These are phyloP conservation scores for Drosophila fuyamai DNA, from an alignment of 1,140 invertebrate species.

Conservation along the genomic window DNA sequence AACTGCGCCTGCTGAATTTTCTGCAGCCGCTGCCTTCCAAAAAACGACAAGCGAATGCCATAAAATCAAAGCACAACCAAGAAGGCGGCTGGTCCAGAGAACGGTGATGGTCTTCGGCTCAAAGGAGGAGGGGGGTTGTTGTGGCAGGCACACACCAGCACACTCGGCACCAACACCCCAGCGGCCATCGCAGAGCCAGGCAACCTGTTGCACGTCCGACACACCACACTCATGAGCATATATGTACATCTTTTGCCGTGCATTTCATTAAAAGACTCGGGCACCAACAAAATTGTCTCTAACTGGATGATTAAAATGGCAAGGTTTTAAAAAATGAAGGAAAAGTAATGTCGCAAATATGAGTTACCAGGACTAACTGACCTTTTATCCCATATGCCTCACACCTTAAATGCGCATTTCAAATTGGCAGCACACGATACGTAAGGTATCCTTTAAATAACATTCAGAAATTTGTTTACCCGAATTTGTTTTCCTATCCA, in stretches of 20 bases:
- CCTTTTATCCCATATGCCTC: no score
- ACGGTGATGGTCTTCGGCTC: background rate
- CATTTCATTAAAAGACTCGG: conserved; percentile 54
- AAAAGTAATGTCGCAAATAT: no score
- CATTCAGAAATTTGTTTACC: no score
- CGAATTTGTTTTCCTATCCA: no score
- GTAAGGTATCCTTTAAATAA: no score
- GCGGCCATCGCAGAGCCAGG: conserved; percentile 33
- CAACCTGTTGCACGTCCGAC: conserved; percentile 67
- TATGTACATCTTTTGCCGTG: conserved; percentile 52
- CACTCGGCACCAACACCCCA: conserved; percentile 16
- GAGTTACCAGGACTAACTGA: no score
- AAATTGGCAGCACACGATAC: no score
- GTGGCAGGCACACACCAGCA: conserved; percentile 5
- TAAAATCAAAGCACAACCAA: conserved; percentile 68
- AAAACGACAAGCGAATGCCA: conserved; percentile 64
- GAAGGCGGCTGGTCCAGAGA: conserved; percentile 45
- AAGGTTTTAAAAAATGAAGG: no score
- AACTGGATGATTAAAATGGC: background rate
- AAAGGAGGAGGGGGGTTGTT: background rate
- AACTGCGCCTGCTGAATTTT: conserved; percentile 49
- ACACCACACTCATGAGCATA: conserved; percentile 26
- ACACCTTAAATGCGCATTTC: no score
- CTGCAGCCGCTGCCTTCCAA: conserved; percentile 23
- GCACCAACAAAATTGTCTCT: conserved; percentile 21